phyloP scores from a whole-genome alignment of 2,888 invertebrate genomes.

The Luffia ferchaultella region DNA sequence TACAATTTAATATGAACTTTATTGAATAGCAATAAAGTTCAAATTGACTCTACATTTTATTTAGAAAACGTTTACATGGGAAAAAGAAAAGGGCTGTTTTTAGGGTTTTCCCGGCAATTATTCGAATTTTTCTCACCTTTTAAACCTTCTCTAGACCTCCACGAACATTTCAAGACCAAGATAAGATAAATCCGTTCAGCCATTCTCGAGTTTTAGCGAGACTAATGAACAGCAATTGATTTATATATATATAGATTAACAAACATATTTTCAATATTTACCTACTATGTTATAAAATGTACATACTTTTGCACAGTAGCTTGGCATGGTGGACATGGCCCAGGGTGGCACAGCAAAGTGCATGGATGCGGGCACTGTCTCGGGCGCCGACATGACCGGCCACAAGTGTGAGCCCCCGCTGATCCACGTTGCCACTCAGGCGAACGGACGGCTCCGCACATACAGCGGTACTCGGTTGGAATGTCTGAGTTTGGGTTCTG shows the following conservation, averaged over 20 bases:
- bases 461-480: constrained; percentile 87
- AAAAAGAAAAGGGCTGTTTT: no score
- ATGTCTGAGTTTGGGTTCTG: constrained; percentile 79
- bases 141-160: no score
- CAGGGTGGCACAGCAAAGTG: constrained; percentile 89
- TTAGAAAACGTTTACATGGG: no score
- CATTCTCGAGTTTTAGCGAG: no score
- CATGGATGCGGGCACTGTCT: constrained; percentile 72
- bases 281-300: neutral
- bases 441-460: constrained; percentile 82
- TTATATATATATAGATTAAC: neutral
- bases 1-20: no score
- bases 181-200: no score
- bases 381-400: constrained; percentile 79
- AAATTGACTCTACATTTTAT: no score
- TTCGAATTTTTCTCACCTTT: no score
- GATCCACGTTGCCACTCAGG: constrained; percentile 76
- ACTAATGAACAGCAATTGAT: neutral
- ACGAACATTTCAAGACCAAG: no score
- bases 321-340: constrained; percentile 91
- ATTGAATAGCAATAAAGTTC: no score
- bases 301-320: constrained; percentile 71
- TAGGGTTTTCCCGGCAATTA: no score
- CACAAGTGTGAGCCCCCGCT: constrained; percentile 90
- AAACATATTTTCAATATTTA: neutral